Base-by-base conservation (phyloP, 2,113 vertebrate species). In the Gopherus evgoodei region DNA sequence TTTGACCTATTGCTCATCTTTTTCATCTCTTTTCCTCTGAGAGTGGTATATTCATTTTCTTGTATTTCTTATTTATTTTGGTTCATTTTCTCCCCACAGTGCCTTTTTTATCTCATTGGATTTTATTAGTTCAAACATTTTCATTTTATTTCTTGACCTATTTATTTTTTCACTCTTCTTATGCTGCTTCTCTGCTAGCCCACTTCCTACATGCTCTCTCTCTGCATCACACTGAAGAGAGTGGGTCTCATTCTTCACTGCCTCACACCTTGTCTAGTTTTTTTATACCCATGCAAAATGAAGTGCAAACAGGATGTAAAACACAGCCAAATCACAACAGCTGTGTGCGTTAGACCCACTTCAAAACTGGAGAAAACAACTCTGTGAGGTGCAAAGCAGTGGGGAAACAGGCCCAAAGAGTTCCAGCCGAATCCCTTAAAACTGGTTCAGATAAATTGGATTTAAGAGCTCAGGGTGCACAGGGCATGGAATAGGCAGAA, bases 271-370 rank as follows among this genome's bases (percentile, higher is more conserved):
- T 21, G 5, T 31, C 38, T 14, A 50, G 52, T 27, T 57, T 12
- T 27, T 72, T 52, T 62, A 44, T 1, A 2, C 3, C 87, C 44
- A 81, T 44, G 35, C 31, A 83, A 89, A 92, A 54, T 35, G 10
- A 62, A 31, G 57, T 62, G 57, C 29, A 62, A 62, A 62, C 12
- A 2, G 57, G 11, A 11, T 62, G 57, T 29, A 62, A 62, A 62
- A 29, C 57, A 12, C 57, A 62, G 27, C 29, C 57, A 62, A 62
- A 31, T 62, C 57, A 62, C 57, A 29, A 62, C 29, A 62, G 57
- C 57, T 62, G 27, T 31, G 27, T 62, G 57, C 12, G 2, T 62
- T 62, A 3, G 0, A 0, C 52, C n/a, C 86, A 3, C 0, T 27
- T 79, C 69, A 54, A 31, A 84, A 31, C 3, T 69, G 86, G 50